These are phyloP conservation scores for Meandrina meandrites DNA, from an alignment of 92 coral and sea anemone genomes.

Conservation along the genomic window DNA sequence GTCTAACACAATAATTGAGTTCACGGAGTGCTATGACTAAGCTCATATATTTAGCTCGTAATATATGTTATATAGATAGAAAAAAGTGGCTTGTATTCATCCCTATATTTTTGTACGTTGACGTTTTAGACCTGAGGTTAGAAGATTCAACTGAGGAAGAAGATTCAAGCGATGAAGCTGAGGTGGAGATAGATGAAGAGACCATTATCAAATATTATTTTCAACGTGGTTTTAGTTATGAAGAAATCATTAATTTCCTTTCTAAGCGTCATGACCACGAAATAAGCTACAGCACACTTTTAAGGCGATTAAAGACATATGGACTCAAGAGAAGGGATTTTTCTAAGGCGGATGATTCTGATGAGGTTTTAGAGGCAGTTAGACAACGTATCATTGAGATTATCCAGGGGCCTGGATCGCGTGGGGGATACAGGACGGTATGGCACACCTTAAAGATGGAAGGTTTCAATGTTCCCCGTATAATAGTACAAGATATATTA, in stretches of 20 bases:
- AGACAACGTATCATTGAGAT: conserved; percentile 45
- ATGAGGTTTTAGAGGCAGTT: conserved; percentile 25
- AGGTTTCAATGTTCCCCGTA: conserved; percentile 61
- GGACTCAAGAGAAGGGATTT: conserved; percentile 47
- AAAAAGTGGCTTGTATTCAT: too few relatives aligned
- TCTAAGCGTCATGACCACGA: conserved; percentile 42
- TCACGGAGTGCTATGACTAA: too few relatives aligned
- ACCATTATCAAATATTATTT: conserved; percentile 52
- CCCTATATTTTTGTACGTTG: not conserved
- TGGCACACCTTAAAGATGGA: conserved; percentile 72
- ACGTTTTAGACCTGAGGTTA: conserved; percentile 29
- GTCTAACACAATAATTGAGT: too few relatives aligned
- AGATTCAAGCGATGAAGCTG: conserved; percentile 17
- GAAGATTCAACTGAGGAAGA: conserved; percentile 24
- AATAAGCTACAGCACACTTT: conserved; percentile 60
- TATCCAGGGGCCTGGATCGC: conserved; percentile 69
- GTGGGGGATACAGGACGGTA: conserved; percentile 61
- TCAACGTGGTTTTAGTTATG: conserved; percentile 62
- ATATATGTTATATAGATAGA: too few relatives aligned
- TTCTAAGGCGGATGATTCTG: conserved; percentile 16
- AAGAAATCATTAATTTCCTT: conserved; percentile 61
- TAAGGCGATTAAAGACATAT: conserved; percentile 56
- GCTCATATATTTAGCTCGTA: too few relatives aligned
- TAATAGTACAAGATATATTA: conserved; percentile 65
- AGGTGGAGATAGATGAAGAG: conserved; percentile 53